Conservation (phyloP, 2,113 vertebrate species). For the Sinocyclocheilus rhinocerous region DNA sequence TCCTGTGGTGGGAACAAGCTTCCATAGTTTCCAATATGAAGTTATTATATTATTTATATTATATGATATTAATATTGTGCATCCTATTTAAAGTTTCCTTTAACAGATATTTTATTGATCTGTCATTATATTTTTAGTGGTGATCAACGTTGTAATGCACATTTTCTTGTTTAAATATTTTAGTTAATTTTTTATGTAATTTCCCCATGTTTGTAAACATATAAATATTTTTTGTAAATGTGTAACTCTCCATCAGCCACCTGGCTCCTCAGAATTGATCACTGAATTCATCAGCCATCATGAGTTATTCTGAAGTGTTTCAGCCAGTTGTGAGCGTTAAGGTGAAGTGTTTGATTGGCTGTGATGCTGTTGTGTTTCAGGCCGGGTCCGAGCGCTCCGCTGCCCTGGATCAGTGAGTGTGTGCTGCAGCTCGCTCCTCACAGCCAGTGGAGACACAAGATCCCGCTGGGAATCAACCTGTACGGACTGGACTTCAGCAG, state of each 20-base stretch:
- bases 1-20: too few relatives aligned
- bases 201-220: not conserved
- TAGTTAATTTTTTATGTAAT: not conserved
- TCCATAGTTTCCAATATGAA: too few relatives aligned
- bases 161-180: too few relatives aligned
- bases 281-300: not conserved
- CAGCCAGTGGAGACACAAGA: slow-evolving; percentile 88
- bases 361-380: slow-evolving; percentile 63
- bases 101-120: too few relatives aligned
- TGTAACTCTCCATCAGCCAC: not conserved
- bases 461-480: slow-evolving; percentile 91
- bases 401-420: slow-evolving; percentile 90
- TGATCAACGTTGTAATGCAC: too few relatives aligned
- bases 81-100: too few relatives aligned
- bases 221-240: not conserved
- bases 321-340: not conserved
- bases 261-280: not conserved
- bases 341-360: not conserved
- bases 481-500: slow-evolving; percentile 90
- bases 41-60: too few relatives aligned
- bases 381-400: slow-evolving; percentile 87
- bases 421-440: slow-evolving; percentile 86
- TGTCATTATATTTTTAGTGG: too few relatives aligned
- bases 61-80: too few relatives aligned
- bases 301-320: not conserved